phyloP scores from a whole-genome alignment of 2,888 invertebrate species.

The Nemotelus pantherinus region DNA sequence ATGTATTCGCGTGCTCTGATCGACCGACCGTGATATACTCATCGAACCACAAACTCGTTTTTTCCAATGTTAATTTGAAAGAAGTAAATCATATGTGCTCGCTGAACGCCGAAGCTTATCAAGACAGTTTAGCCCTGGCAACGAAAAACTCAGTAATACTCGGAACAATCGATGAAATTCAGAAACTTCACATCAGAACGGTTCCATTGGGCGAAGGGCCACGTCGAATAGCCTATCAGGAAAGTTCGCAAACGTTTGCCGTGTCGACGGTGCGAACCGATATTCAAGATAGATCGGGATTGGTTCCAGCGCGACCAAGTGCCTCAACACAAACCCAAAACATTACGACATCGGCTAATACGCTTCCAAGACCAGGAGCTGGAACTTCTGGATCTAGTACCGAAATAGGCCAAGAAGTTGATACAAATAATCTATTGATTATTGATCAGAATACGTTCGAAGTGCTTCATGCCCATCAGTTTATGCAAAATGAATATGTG shows the following conservation, averaged over 20 bases:
- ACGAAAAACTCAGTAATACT: slow-evolving; percentile 73
- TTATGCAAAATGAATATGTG: slow-evolving; percentile 90
- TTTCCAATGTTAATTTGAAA: slow-evolving; percentile 96
- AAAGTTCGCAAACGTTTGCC: slow-evolving; percentile 92
- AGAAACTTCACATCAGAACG: slow-evolving; percentile 95
- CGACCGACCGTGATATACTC: slow-evolving; percentile 98
- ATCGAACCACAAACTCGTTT: slow-evolving; percentile 97
- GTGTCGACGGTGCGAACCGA: slow-evolving; percentile 92
- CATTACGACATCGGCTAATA: slow-evolving; percentile 69
- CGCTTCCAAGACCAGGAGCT: slow-evolving; percentile 65
- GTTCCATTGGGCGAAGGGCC: slow-evolving; percentile 96
- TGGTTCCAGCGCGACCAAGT: slow-evolving; percentile 74
- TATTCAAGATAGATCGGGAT: slow-evolving; percentile 80
- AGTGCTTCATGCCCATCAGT: slow-evolving; percentile 93
- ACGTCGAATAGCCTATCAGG: slow-evolving; percentile 93
- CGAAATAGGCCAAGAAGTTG: slow-evolving; percentile 81
- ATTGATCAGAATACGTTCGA: slow-evolving; percentile 98
- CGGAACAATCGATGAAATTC: slow-evolving; percentile 98
- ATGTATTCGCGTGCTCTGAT: slow-evolving; percentile 99
- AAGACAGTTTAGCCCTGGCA: slow-evolving; percentile 74
- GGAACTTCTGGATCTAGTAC: slow-evolving; percentile 62
- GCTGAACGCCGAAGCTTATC: slow-evolving; percentile 93
- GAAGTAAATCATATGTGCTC: slow-evolving; percentile 99
- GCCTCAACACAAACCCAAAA: slow-evolving; percentile 82
- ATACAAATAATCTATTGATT: slow-evolving; percentile 88